These are phyloP conservation scores for Heliocidaris tuberculata DNA, from an alignment of 35 echinoderm and acorn worm genomes.

Conservation along the genomic window DNA sequence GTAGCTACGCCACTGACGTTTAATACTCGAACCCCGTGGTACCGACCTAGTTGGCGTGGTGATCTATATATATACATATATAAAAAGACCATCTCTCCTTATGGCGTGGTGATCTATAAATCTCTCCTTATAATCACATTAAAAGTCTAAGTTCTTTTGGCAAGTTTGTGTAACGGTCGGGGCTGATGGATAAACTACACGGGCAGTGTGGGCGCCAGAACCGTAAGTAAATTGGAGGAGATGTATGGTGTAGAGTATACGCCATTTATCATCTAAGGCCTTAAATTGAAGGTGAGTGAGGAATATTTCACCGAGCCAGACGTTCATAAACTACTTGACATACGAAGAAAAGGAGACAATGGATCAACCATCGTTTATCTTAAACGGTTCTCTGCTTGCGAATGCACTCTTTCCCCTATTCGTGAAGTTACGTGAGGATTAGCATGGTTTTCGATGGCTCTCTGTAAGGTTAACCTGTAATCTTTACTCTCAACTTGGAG, in stretches of 20 bases:
- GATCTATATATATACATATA: too few species aligned
- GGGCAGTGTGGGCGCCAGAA: background rate
- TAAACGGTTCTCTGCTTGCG: background rate
- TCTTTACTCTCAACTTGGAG: background rate
- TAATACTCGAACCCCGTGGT: too few species aligned
- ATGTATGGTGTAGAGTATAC: background rate
- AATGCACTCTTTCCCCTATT: background rate
- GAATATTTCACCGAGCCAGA: background rate
- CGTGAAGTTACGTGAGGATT: background rate
- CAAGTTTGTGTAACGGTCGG: background rate
- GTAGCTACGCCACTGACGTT: too few species aligned
- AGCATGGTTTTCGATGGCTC: background rate
- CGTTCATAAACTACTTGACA: background rate
- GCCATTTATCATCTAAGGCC: background rate
- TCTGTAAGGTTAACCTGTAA: background rate
- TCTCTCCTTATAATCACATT: too few species aligned
- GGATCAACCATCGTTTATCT: background rate
- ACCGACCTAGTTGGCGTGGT: too few species aligned
- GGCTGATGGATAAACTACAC: background rate
- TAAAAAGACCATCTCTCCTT: too few species aligned
- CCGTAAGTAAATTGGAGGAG: background rate
- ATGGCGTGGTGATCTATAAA: too few species aligned
- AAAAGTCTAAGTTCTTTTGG: too few species aligned
- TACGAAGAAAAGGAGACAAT: background rate
- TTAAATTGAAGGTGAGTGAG: background rate